Conservation (phyloP, 1,140 invertebrate species). For the Zaprionus davidi region DNA sequence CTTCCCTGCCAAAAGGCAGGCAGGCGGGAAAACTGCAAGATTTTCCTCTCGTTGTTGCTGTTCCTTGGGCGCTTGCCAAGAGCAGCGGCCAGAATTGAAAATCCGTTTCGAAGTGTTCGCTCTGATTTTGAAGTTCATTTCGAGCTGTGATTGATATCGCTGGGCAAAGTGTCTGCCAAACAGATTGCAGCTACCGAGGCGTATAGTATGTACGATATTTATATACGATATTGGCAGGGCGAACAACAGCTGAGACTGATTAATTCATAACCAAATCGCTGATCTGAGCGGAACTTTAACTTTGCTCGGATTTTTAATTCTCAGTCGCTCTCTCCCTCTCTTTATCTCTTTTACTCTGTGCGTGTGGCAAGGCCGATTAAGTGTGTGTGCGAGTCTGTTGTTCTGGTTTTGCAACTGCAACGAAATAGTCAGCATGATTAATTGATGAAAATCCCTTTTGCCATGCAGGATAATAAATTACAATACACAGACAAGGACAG, state of each 20-base stretch:
- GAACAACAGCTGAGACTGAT: background rate
- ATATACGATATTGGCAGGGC: background rate
- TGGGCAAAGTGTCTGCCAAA: background rate
- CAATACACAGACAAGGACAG: constrained; percentile 55
- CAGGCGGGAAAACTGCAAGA: background rate
- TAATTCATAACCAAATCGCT: background rate
- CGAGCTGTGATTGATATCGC: background rate
- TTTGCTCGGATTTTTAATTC: background rate
- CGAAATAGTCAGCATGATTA: constrained; percentile 78
- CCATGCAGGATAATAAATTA: constrained; percentile 82
- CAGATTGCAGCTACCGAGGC: background rate
- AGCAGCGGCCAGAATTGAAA: background rate
- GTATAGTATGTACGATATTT: no score
- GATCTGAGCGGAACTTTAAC: background rate
- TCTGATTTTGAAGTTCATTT: constrained; percentile 2
- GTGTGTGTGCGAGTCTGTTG: constrained; percentile 36
- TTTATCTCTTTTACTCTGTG: background rate
- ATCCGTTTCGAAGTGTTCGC: background rate
- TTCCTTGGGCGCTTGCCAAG: constrained; percentile 2
- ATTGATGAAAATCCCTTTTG: constrained; percentile 82
- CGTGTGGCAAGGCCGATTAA: constrained; percentile 29
- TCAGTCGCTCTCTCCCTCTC: background rate
- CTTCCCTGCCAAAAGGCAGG: background rate
- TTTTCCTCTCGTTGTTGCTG: background rate
- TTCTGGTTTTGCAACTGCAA: constrained; percentile 65